A percentile compares a stretch with the other conserved stretches of the same genome.
phyloP scores from a whole-genome alignment of 2,888 invertebrate species.

The Ferrisia virgata region DNA sequence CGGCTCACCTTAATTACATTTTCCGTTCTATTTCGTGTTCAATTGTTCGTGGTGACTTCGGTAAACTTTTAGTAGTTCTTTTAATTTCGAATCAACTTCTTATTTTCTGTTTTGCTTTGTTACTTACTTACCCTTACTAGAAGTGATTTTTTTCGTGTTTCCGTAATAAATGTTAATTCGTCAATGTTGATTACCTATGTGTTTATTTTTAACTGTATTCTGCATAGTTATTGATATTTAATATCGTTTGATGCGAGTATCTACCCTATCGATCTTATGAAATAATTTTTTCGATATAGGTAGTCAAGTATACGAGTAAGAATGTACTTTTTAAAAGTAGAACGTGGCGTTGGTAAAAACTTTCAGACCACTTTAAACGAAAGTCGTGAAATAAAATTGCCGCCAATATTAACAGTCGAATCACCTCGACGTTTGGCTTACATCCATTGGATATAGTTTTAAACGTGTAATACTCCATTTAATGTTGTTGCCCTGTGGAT shows the following conservation, averaged over 20 bases:
- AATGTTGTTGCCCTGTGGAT: not conserved
- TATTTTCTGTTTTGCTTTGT: not conserved
- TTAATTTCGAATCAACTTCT: not conserved
- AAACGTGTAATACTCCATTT: not conserved
- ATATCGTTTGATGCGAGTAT: too few species aligned
- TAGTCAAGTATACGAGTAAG: not conserved
- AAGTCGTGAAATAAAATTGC: slow-evolving; percentile 2
- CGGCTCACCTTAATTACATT: not conserved
- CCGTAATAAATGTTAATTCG: not conserved
- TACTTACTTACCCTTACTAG: not conserved
- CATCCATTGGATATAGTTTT: not conserved
- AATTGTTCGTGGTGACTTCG: not conserved
- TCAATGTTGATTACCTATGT: too few species aligned
- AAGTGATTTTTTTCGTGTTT: not conserved
- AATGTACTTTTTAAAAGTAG: not conserved
- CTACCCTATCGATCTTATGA: too few species aligned
- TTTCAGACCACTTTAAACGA: slow-evolving; percentile 6
- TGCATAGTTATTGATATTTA: too few species aligned
- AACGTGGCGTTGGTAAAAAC: not conserved
- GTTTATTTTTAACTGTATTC: too few species aligned
- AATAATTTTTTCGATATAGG: too few species aligned
- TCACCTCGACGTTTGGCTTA: slow-evolving; percentile 11
- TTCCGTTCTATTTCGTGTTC: not conserved
- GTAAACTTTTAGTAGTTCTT: not conserved
- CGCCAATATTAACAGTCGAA: slow-evolving; percentile 16